Base-by-base conservation (phyloP, 1,140 invertebrate genomes). In the Drosophila kohkoa region DNA sequence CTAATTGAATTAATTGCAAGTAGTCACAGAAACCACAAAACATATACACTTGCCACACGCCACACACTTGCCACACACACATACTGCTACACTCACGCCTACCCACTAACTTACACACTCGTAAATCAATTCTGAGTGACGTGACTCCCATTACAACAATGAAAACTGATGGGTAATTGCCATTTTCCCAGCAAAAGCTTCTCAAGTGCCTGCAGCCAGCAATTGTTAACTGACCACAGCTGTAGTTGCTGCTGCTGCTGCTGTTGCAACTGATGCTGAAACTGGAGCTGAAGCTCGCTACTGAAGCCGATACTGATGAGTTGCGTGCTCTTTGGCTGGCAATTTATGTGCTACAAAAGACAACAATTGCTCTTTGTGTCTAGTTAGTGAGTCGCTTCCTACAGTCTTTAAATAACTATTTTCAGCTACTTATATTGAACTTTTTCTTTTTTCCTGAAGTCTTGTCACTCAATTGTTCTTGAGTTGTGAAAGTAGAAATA, bases 1-100 rank as follows among this genome's bases (percentile, higher is more conserved):
- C 63, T 88, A 88, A 88, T 88, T 88, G 85, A 88, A 89, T 88
- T 88, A 88, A 88, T 88, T 88, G 78, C 74, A 63, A 72, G 73
- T 71, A 82, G 79, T 73, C 64, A 67, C 57, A 55, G 75, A 68
- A 48, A 66, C 67, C 70, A 71, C 57, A 72, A 65, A 74, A 66
- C 65, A 11, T 15, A 30, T 10, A 67, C 63, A 66, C 43, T 48
- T 30, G 25, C 28, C n/a, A 63, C 49, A 25, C 20, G 4, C 25
- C n/a, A 63, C 49, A 25, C 20, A 25, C 20, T 25, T 25, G 20
- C 20, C 20, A 25, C 77, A 66, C 65, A 11, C 25, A 67, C 63
- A 66, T 32, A 20, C n/a, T 30, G 25, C 28, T 11, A 54, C 49
- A 65, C 62, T 25, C 20, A 59, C 54, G 20, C 60, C 52, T 51